Evolutionary conservation across 2,888 invertebrate species (phyloP).

Genomic region (Lapara coniferarum): DNA sequence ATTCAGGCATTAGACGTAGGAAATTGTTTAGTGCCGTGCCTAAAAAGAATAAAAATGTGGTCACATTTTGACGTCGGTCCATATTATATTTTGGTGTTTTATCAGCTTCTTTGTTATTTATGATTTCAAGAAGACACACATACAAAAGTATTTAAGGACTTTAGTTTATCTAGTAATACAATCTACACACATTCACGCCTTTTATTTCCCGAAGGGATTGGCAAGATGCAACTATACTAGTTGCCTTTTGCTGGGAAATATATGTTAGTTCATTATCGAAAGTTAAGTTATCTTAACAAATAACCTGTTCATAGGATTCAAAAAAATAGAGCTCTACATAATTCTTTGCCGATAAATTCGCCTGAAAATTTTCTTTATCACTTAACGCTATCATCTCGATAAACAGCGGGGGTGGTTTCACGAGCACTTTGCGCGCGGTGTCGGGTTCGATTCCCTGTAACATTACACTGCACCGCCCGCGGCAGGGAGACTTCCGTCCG

Average conservation of each 20-base stretch:
- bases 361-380: constrained; percentile 4
- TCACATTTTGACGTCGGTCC: not conserved
- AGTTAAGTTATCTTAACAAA: too few relatives aligned
- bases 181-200: too few relatives aligned
- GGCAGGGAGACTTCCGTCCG: constrained; percentile 32
- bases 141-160: not conserved
- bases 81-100: too few relatives aligned
- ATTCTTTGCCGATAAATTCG: not conserved
- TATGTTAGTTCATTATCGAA: too few relatives aligned
- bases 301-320: not conserved
- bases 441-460: constrained; percentile 34
- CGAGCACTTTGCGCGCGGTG: constrained; percentile 37
- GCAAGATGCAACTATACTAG: too few relatives aligned
- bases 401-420: constrained; percentile 18
- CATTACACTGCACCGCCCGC: constrained; percentile 19
- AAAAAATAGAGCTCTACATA: not conserved
- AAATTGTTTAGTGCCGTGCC: constrained; percentile 6
- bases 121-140: not conserved
- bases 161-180: too few relatives aligned
- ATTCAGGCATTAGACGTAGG: constrained; percentile 22
- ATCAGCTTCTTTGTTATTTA: too few relatives aligned
- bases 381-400: constrained; percentile 18
- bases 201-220: too few relatives aligned
- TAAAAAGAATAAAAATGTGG: not conserved
- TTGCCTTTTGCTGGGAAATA: too few relatives aligned